A percentile compares a stretch with the other conserved stretches of the same genome.
Evolutionary conservation across 1,140 invertebrate genomes (phyloP).

Genomic region (Microplitis demolitor): DNA sequence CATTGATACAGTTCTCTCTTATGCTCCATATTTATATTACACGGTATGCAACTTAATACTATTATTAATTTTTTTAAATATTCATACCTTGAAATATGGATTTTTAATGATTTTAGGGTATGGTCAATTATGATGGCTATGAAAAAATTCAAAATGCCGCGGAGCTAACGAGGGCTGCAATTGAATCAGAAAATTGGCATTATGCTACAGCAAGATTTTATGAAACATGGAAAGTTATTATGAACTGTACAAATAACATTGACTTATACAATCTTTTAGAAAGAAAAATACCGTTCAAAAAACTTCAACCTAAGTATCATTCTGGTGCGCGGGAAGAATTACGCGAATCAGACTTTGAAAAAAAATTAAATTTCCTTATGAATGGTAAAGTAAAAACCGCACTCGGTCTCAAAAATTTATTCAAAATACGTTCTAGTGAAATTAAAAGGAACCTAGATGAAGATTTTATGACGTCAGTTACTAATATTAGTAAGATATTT

Average conservation of each 20-base stretch:
- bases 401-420: slow-evolving; percentile 65
- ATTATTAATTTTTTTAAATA: too few relatives aligned
- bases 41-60: slow-evolving; percentile 58
- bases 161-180: neutral
- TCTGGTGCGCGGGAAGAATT: too few relatives aligned
- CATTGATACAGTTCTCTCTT: slow-evolving; percentile 78
- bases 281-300: too few relatives aligned
- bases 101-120: neutral
- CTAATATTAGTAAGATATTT: slow-evolving; percentile 64
- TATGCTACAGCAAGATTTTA: neutral
- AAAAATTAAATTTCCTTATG: slow-evolving; percentile 69
- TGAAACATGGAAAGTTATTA: too few relatives aligned
- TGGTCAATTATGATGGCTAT: neutral
- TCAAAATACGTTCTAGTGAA: slow-evolving; percentile 64
- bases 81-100: too few relatives aligned
- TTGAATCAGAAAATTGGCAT: neutral
- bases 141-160: neutral
- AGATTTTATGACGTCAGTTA: slow-evolving; percentile 88
- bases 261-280: too few relatives aligned
- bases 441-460: slow-evolving; percentile 69
- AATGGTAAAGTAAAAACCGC: slow-evolving; percentile 70
- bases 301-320: too few relatives aligned
- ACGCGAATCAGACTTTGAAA: slow-evolving; percentile 51
- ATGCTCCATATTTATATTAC: slow-evolving; percentile 76
- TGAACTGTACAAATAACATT: too few relatives aligned